phyloP scores from a whole-genome alignment of 2,888 invertebrate species.

The Drosophila vallismaia region DNA sequence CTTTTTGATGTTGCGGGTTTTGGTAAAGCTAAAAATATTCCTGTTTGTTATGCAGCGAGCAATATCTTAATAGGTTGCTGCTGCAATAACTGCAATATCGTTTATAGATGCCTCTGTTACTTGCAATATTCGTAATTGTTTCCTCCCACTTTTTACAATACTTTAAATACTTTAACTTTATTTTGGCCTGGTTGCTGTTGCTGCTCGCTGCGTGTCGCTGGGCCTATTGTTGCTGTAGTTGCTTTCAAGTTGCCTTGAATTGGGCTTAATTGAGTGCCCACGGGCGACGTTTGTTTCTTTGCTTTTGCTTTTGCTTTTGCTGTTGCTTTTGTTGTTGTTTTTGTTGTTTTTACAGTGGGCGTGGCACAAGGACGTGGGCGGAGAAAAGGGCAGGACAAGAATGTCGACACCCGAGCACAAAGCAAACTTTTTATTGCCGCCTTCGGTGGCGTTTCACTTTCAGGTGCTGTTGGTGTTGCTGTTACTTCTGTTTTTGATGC shows the following conservation, averaged over 20 bases:
- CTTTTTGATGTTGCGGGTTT: conserved; percentile 1
- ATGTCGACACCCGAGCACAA: conserved; percentile 62
- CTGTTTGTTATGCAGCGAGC: conserved; percentile 20
- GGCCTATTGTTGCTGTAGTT: conserved; percentile 30
- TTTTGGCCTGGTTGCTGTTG: conserved; percentile 18
- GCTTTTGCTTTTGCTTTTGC: background rate
- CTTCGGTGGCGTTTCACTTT: conserved; percentile 45
- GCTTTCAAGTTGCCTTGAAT: conserved; percentile 61
- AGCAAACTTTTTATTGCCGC: conserved; percentile 65
- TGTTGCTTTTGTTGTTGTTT: background rate
- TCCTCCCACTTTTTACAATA: background rate
- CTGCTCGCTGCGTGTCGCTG: conserved; percentile 22
- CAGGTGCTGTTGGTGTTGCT: conserved; percentile 7
- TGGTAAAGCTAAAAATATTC: conserved; percentile 1
- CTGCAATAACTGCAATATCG: background rate
- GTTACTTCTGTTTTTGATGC: conserved; percentile 17
- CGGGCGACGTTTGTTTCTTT: conserved; percentile 52
- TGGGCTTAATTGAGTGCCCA: conserved; percentile 74
- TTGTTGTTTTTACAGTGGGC: conserved; percentile 3
- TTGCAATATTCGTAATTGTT: conserved; percentile 19
- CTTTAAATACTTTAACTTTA: conserved; percentile 24
- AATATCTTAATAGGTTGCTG: conserved; percentile 2
- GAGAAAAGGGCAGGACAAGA: background rate
- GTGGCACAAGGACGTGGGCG: conserved; percentile 5
- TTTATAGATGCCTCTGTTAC: background rate